These are phyloP conservation scores for Neodiprion pinetum DNA, from an alignment of 1,140 invertebrate genomes.

Conservation along the genomic window DNA sequence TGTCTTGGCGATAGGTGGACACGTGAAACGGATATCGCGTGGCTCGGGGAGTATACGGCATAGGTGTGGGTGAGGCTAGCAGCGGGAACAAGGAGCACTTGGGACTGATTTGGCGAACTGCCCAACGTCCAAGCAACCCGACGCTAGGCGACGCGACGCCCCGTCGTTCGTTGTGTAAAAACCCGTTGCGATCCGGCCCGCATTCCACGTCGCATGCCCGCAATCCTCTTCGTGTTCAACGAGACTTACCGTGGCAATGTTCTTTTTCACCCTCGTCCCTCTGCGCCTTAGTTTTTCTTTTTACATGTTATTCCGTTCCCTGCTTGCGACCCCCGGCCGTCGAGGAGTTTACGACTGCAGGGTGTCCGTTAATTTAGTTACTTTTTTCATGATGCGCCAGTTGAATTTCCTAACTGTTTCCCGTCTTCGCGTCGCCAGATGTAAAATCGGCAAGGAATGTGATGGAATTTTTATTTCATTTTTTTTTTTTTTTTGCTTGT, in stretches of 20 bases:
- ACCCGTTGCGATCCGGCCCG: neutral
- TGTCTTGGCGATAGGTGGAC: too few species aligned
- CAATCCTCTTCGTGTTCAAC: neutral
- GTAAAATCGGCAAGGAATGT: too few species aligned
- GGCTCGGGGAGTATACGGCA: too few species aligned
- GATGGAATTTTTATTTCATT: too few species aligned
- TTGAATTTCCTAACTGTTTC: too few species aligned
- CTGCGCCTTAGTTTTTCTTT: neutral
- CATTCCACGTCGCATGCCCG: neutral
- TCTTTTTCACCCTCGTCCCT: neutral
- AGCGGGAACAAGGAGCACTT: neutral
- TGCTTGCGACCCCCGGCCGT: neutral
- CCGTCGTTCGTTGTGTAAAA: neutral
- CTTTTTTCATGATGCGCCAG: too few species aligned
- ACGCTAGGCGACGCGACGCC: too few species aligned
- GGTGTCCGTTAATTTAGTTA: too few species aligned
- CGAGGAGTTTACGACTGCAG: neutral
- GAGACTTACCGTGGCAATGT: neutral
- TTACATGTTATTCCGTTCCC: neutral
- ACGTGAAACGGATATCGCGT: too few species aligned
- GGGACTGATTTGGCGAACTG: neutral
- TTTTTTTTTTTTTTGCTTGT: too few species aligned
- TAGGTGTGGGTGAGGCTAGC: too few species aligned
- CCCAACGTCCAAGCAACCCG: neutral
- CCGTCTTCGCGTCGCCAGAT: too few species aligned